These are phyloP conservation scores for Amblyjoppa fuscipennis DNA, from an alignment of 2,888 invertebrate genomes.

Conservation along the genomic window DNA sequence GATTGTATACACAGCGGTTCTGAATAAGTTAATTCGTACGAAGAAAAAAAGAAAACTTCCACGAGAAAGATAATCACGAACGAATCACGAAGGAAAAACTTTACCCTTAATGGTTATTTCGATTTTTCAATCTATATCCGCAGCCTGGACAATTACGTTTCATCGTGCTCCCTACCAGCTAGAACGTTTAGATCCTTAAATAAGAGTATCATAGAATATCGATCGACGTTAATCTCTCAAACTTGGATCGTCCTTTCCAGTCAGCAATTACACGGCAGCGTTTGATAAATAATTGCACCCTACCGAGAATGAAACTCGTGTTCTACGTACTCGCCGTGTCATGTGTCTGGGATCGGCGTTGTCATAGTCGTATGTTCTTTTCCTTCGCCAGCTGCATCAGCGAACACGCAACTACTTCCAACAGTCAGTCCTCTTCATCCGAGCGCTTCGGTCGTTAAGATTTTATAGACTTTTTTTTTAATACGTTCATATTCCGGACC, in stretches of 20 bases:
- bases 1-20: too few relatives aligned
- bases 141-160: too few relatives aligned
- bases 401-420: constrained; percentile 6
- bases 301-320: constrained; percentile 22
- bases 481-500: constrained; percentile 56
- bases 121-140: too few relatives aligned
- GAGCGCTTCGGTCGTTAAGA: constrained; percentile 58
- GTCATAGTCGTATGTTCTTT: constrained; percentile 41
- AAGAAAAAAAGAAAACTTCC: too few relatives aligned
- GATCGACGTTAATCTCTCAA: constrained; percentile 54
- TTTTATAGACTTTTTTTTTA: constrained; percentile 53
- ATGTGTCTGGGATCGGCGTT: constrained; percentile 16
- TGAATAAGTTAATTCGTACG: too few relatives aligned
- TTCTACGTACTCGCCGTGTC: constrained; percentile 34
- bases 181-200: too few relatives aligned
- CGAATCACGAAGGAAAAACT: too few relatives aligned
- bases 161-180: too few relatives aligned
- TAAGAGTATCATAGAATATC: too few relatives aligned
- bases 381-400: constrained; percentile 30
- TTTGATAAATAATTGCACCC: constrained; percentile 61
- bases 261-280: constrained; percentile 55
- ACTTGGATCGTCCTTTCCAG: constrained; percentile 44
- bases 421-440: constrained; percentile 35
- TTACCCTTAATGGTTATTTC: too few relatives aligned
- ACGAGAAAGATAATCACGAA: too few relatives aligned